Conservation (phyloP, 2,888 invertebrate species). For the Ypsolopha sequella region DNA sequence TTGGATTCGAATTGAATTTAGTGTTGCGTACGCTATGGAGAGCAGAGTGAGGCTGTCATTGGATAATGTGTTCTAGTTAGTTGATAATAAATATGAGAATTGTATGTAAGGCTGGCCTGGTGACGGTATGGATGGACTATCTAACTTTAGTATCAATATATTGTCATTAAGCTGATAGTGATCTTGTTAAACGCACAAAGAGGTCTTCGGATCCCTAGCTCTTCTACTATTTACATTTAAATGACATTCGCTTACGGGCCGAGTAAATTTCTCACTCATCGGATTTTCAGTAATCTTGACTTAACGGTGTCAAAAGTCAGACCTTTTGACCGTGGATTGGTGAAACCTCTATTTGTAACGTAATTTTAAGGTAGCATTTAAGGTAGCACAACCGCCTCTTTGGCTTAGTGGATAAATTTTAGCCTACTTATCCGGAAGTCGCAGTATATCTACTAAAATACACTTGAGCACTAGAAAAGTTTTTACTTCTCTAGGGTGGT, state of each 20-base stretch:
- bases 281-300: slow-evolving; percentile 62
- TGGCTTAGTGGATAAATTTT: too few relatives aligned
- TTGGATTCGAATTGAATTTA: neutral
- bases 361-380: slow-evolving; percentile 6
- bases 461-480: too few relatives aligned
- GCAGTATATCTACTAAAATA: too few relatives aligned
- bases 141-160: slow-evolving; percentile 71
- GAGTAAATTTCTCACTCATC: slow-evolving; percentile 64
- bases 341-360: slow-evolving; percentile 14
- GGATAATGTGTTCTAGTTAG: slow-evolving; percentile 65
- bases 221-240: slow-evolving; percentile 66
- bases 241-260: slow-evolving; percentile 60
- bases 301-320: slow-evolving; percentile 44
- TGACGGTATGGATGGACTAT: slow-evolving; percentile 65
- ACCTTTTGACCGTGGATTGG: slow-evolving; percentile 1
- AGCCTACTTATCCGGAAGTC: too few relatives aligned
- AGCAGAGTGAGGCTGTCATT: slow-evolving; percentile 45
- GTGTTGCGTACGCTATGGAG: slow-evolving; percentile 38
- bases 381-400: too few relatives aligned
- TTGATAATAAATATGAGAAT: slow-evolving; percentile 65
- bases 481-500: too few relatives aligned
- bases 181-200: slow-evolving; percentile 70
- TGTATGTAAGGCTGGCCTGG: slow-evolving; percentile 34
- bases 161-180: slow-evolving; percentile 71
- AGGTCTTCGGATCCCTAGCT: slow-evolving; percentile 31